Evolutionary conservation across 2,113 vertebrate species (phyloP).

Genomic region (Hippoglossus stenolepis): DNA sequence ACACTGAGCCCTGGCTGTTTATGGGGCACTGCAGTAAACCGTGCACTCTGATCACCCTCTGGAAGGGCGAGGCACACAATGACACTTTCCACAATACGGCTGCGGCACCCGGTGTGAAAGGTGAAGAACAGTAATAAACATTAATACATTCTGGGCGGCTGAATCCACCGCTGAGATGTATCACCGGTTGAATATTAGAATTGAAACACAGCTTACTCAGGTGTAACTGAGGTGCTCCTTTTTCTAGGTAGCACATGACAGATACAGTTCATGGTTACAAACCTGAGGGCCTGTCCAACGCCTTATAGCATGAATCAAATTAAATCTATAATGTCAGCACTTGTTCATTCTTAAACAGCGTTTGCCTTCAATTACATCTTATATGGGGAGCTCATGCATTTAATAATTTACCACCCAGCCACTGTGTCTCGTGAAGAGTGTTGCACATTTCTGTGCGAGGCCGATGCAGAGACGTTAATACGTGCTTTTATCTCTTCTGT

Average conservation of each 20-base stretch:
- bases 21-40: conserved; percentile 8
- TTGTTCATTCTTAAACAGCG: neutral
- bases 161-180: conserved; percentile 3
- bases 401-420: neutral
- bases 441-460: neutral
- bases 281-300: neutral
- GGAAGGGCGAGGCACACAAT: conserved; percentile 37
- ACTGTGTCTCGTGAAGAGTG: neutral
- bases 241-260: neutral
- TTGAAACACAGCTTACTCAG: conserved; percentile 9
- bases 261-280: neutral
- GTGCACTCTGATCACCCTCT: conserved; percentile 11
- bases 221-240: neutral
- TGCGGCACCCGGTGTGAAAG: conserved; percentile 10
- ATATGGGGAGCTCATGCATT: conserved; percentile 4
- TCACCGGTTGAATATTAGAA: conserved; percentile 9
- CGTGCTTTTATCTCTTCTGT: neutral
- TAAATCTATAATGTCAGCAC: neutral
- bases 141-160: neutral
- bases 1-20: conserved; percentile 17
- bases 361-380: conserved; percentile 3
- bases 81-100: too few relatives aligned
- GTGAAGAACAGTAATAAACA: conserved; percentile 19
- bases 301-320: neutral
- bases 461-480: neutral